These are phyloP conservation scores for Labroides dimidiatus DNA, from an alignment of 2,797 vertebrate species.

Conservation along the genomic window DNA sequence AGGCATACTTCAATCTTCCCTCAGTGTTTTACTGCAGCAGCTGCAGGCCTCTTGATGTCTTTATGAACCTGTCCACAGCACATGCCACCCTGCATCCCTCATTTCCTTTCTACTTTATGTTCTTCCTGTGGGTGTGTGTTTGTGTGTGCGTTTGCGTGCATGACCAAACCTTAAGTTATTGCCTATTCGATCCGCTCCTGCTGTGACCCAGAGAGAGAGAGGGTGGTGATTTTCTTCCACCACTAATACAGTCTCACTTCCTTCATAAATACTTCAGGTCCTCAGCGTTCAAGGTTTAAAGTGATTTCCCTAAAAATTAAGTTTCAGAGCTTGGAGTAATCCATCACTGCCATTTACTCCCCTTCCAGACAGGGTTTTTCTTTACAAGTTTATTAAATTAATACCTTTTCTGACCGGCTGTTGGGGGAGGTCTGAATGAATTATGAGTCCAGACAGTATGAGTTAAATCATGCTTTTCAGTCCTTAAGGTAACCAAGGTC, in stretches of 20 bases:
- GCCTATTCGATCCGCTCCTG: slow-evolving; percentile 42
- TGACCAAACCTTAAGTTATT: slow-evolving; percentile 31
- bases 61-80: slow-evolving; percentile 65
- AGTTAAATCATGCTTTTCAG: slow-evolving; percentile 66
- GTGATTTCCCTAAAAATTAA: slow-evolving; percentile 79
- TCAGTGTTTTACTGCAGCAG: slow-evolving; percentile 48
- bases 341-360: slow-evolving; percentile 79
- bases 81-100: slow-evolving; percentile 25
- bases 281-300: slow-evolving; percentile 73
- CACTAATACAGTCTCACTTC: slow-evolving; percentile 54
- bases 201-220: slow-evolving; percentile 54
- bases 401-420: slow-evolving; percentile 73
- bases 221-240: slow-evolving; percentile 53
- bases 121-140: slow-evolving; percentile 8
- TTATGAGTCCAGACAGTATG: slow-evolving; percentile 70
- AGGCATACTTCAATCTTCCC: slow-evolving; percentile 57
- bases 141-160: slow-evolving; percentile 18
- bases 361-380: slow-evolving; percentile 72
- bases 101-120: slow-evolving; percentile 39
- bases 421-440: slow-evolving; percentile 73
- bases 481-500: slow-evolving; percentile 42
- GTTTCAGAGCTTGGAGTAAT: slow-evolving; percentile 77
- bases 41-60: slow-evolving; percentile 67
- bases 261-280: slow-evolving; percentile 79
- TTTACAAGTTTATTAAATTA: slow-evolving; percentile 82